Evolutionary conservation across 1,140 invertebrate genomes (phyloP), one percentile per base, ranked within the genome.

Genomic region (Danaus melanippus): DNA sequence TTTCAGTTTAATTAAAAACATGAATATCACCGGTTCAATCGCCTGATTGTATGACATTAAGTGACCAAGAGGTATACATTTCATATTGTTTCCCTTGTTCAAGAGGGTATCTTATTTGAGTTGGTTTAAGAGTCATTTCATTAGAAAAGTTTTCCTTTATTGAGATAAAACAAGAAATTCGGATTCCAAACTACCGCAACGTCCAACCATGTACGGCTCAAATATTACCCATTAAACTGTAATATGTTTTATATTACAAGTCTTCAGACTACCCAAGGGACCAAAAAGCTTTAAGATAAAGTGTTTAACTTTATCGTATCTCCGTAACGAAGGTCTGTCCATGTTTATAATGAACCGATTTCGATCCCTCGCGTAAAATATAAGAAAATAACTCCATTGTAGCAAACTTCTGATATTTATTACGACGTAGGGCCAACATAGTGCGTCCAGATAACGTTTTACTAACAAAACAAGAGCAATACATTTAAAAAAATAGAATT

Each of bases 1-100:
- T 79, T 76, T 77, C 62, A 74, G 69, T 82, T 84, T 79, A 79
- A 81, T 84, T 76, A 81, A 78, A 79, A 79, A 71, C 66, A 65
- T 53, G 60, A 63, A 64, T 65, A 63, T 68, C 62, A 61, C 2
- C 2, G 21, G 21, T 32, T 59, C 65, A 60, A 69, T 71, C 63
- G 64, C 40, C 64, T 57, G 59, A 62, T 67, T 66, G 67, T 66
- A 69, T 61, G 53, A 55, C 52, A 49, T 53, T 60, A 32, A 32
- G 21, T 32, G 21, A 32, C 21, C 21, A 32, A 32, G 21, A 32
- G 21, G 21, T 32, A 32, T 0, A 32, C 21, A 32, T 32, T 32
- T 32, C 21, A 32, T 32, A 32, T 32, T 32, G 21, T 32, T 32
- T 32, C 21, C 0, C 15, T 49, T 11, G 47, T n/a, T 48, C 40